Evolutionary conservation across 2,888 invertebrate species (phyloP).

Genomic region (Lycocerus yunnanus): DNA sequence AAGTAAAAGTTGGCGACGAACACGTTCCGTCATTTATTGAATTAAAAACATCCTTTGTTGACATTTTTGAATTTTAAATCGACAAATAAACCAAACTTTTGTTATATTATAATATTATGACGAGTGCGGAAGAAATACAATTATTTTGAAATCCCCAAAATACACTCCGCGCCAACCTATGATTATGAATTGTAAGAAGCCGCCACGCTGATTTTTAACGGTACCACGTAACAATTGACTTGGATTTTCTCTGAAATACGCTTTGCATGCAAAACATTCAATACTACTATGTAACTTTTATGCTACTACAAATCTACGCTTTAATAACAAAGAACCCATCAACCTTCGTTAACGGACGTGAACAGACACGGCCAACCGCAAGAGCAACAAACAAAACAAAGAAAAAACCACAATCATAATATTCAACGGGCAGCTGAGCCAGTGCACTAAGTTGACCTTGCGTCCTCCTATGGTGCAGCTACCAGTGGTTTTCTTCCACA

Average conservation of each 20-base stretch:
- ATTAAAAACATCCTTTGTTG: conserved; percentile 10
- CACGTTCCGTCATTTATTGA: conserved; percentile 19
- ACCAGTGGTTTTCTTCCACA: conserved; percentile 21
- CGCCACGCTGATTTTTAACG: not conserved
- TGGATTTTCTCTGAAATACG: not conserved
- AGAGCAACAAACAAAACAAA: conserved; percentile 4
- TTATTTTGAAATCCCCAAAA: not conserved
- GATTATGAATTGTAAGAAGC: not conserved
- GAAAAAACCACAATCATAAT: conserved; percentile 22
- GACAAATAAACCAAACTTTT: not conserved
- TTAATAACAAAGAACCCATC: conserved; percentile 1
- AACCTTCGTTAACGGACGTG: conserved; percentile 1
- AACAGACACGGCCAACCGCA: not conserved
- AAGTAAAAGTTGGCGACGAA: conserved; percentile 19
- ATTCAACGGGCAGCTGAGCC: conserved; percentile 24
- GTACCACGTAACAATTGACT: not conserved
- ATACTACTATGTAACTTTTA: not conserved
- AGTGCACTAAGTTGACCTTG: conserved; percentile 29
- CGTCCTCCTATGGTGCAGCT: conserved; percentile 23
- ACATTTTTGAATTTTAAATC: not conserved
- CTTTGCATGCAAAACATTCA: not conserved
- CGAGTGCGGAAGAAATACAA: not conserved
- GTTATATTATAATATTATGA: too few relatives aligned
- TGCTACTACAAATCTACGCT: not conserved
- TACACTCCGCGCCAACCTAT: not conserved